Percentiles rank a stretch among this genome's conserved stretches.
Evolutionary conservation across 1,140 invertebrate genomes (phyloP).

Genomic region (Zaprionus ghesquierei): DNA sequence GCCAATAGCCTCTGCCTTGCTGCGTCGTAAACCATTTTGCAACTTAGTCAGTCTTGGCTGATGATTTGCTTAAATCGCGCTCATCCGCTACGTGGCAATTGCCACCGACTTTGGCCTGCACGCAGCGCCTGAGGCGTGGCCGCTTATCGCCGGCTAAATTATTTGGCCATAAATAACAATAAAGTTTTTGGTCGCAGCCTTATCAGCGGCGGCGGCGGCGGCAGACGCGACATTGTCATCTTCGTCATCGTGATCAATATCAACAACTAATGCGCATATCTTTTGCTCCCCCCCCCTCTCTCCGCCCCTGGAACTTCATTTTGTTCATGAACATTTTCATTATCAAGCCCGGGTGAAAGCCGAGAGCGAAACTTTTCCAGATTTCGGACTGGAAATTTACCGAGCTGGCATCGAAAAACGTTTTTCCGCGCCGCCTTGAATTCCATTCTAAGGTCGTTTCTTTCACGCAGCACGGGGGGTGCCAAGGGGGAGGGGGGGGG

Average conservation of each 20-base stretch:
- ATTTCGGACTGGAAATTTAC: conserved; percentile 55
- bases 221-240: conserved; percentile 8
- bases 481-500: background rate
- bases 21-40: background rate
- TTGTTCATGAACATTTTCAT: background rate
- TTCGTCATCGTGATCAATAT: background rate
- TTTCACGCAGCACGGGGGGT: background rate
- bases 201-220: conserved; percentile 15
- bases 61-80: no score
- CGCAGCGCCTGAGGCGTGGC: background rate
- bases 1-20: background rate
- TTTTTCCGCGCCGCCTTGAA: conserved; percentile 60
- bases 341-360: conserved; percentile 8
- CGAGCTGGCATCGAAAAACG: conserved; percentile 2
- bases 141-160: conserved; percentile 44
- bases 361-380: conserved; percentile 6
- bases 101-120: conserved; percentile 5
- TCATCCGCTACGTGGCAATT: conserved; percentile 48
- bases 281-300: background rate
- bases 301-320: background rate
- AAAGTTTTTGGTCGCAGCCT: conserved; percentile 55
- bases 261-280: background rate
- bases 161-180: conserved; percentile 77
- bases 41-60: background rate
- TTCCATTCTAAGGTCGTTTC: conserved; percentile 66